A percentile compares a stretch with the other conserved stretches of the same genome.
phyloP scores from a whole-genome alignment of 2,113 vertebrate genomes.

The Gobiocypris rarus region DNA sequence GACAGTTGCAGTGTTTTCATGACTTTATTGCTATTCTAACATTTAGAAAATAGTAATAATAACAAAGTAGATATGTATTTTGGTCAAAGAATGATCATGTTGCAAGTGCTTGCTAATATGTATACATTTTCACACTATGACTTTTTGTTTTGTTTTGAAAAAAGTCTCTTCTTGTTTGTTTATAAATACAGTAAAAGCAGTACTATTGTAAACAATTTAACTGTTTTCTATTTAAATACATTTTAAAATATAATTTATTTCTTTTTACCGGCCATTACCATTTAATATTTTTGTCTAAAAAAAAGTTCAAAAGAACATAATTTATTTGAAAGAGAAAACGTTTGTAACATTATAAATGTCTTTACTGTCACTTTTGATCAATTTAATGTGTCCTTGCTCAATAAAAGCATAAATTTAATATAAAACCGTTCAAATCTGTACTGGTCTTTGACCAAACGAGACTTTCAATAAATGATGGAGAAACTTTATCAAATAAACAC shows the following conservation, averaged over 20 bases:
- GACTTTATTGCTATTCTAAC: too few species aligned
- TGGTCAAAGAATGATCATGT: not conserved
- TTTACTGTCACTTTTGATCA: not conserved
- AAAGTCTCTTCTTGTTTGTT: too few species aligned
- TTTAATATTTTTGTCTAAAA: not conserved
- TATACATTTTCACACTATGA: too few species aligned
- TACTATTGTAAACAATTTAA: too few species aligned
- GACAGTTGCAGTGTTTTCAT: too few species aligned
- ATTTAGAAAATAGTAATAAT: not conserved
- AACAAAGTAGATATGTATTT: not conserved
- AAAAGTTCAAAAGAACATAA: not conserved
- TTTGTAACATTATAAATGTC: not conserved
- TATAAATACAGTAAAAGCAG: too few species aligned
- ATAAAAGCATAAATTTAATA: too few species aligned
- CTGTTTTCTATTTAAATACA: too few species aligned
- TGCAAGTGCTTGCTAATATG: not conserved
- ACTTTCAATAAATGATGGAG: not conserved
- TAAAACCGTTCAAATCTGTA: too few species aligned
- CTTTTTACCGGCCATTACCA: not conserved
- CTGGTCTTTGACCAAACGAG: not conserved
- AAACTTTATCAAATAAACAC: not conserved
- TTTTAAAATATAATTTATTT: not conserved
- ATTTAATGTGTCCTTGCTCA: not conserved
- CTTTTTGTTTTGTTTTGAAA: too few species aligned
- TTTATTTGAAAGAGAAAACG: not conserved